Conservation (phyloP, 2,113 vertebrate genomes). For the Neogale vison region DNA sequence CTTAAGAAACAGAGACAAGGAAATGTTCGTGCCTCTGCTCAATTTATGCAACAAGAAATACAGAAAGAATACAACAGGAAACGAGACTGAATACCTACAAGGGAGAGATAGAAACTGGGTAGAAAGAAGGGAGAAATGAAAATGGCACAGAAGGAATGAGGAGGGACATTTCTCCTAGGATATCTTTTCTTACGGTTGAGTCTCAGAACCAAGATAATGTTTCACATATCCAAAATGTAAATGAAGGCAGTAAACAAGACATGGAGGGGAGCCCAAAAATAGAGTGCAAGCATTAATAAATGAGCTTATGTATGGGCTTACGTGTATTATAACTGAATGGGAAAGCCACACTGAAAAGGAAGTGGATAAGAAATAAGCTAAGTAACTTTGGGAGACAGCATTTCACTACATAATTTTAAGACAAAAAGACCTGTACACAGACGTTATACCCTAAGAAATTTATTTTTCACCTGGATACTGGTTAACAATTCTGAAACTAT, state of each 20-base stretch:
- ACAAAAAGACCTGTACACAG: neutral
- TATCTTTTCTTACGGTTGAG: neutral
- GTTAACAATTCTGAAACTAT: constrained; percentile 12
- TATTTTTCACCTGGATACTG: neutral
- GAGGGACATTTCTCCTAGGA: neutral
- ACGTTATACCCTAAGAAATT: neutral
- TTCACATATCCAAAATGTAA: constrained; percentile 9
- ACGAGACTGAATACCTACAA: neutral
- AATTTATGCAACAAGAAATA: neutral
- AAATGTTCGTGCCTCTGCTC: neutral
- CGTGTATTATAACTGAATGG: neutral
- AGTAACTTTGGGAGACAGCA: neutral
- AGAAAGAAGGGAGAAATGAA: neutral
- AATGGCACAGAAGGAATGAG: neutral
- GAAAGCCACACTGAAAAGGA: neutral
- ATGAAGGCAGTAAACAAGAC: neutral
- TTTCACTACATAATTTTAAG: neutral
- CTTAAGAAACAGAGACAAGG: neutral
- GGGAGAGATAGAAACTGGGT: neutral
- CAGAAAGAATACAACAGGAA: neutral
- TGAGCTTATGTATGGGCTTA: neutral
- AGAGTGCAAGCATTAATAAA: neutral
- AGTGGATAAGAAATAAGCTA: neutral
- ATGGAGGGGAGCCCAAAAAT: neutral
- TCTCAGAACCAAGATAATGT: neutral